These are phyloP conservation scores for Adrianichthys oophorus DNA, from an alignment of 2,797 vertebrate genomes.

Conservation along the genomic window DNA sequence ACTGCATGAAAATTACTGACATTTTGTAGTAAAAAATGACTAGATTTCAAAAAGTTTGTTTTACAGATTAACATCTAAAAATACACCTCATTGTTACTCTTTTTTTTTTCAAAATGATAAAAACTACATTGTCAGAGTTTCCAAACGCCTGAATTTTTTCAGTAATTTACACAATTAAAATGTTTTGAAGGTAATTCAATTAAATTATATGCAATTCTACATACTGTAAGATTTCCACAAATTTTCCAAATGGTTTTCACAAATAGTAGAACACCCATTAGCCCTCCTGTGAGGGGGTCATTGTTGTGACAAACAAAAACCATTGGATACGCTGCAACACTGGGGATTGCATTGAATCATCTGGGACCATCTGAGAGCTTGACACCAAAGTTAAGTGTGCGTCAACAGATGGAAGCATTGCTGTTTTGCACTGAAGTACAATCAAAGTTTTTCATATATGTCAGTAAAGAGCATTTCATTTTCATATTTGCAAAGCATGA, in stretches of 20 bases:
- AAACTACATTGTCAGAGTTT: no score
- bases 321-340: slow-evolving; percentile 42
- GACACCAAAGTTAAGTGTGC: slow-evolving; percentile 10
- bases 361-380: slow-evolving; percentile 15
- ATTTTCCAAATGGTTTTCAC: slow-evolving; percentile 48
- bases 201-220: no score
- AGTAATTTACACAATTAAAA: no score
- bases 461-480: background rate
- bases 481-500: background rate
- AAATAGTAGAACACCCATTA: slow-evolving; percentile 42
- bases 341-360: slow-evolving; percentile 21
- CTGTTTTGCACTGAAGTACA: no score
- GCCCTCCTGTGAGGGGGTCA: slow-evolving; percentile 35
- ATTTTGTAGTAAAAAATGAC: no score
- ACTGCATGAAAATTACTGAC: no score
- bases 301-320: slow-evolving; percentile 27
- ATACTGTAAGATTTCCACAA: background rate
- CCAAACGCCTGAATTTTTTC: no score
- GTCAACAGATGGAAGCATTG: background rate
- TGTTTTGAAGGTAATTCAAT: no score
- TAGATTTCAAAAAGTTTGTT: no score
- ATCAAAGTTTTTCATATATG: background rate
- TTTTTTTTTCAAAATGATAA: no score
- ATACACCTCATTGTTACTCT: no score
- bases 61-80: no score